Percentiles rank a stretch among this genome's conserved stretches.
phyloP scores from a whole-genome alignment of 2,888 invertebrate species.

The Napeogenes inachia region DNA sequence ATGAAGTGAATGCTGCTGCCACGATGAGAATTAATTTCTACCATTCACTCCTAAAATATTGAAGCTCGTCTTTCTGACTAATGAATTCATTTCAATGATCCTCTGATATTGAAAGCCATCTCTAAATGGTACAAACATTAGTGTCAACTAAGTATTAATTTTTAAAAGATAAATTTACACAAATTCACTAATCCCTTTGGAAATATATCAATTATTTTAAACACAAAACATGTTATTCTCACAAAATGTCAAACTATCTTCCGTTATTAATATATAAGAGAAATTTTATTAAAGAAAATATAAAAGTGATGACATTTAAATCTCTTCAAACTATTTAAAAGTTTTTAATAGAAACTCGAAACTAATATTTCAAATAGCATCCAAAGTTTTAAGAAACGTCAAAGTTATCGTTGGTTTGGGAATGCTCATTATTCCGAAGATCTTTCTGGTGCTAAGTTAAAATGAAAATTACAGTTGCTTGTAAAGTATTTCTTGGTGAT shows the following conservation, averaged over 20 bases:
- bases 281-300: not conserved
- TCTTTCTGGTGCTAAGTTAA: slow-evolving; percentile 6
- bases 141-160: too few species aligned
- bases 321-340: slow-evolving; percentile 22
- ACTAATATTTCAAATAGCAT: slow-evolving; percentile 27
- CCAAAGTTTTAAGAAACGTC: slow-evolving; percentile 15
- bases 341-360: slow-evolving; percentile 19
- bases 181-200: too few species aligned
- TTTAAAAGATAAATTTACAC: too few species aligned
- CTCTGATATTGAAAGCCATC: slow-evolving; percentile 22
- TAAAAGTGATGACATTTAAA: slow-evolving; percentile 4
- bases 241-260: too few species aligned
- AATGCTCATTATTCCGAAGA: slow-evolving; percentile 21
- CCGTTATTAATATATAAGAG: too few species aligned
- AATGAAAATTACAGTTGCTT: slow-evolving; percentile 2
- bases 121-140: slow-evolving; percentile 10
- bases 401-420: slow-evolving; percentile 17
- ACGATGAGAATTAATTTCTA: slow-evolving; percentile 58
- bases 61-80: slow-evolving; percentile 50
- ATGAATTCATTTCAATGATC: slow-evolving; percentile 61
- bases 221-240: too few species aligned
- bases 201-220: not conserved
- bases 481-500: not conserved
- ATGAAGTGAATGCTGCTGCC: slow-evolving; percentile 44
- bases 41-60: slow-evolving; percentile 65